These are phyloP conservation scores for Holacanthus passer DNA, from an alignment of 2,113 vertebrate genomes.

Conservation along the genomic window DNA sequence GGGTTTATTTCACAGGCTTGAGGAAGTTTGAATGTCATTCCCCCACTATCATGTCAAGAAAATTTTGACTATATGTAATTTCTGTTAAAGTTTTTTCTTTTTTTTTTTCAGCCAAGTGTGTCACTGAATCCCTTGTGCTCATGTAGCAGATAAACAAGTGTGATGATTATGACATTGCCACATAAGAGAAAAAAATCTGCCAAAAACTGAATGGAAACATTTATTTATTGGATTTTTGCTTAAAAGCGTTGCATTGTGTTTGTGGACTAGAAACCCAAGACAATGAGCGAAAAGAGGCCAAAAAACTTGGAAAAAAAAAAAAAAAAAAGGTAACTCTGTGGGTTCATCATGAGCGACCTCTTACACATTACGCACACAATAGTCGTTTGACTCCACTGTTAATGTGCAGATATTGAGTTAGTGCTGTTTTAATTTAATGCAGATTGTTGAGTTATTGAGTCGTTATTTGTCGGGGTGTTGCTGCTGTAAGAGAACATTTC, in stretches of 20 bases:
- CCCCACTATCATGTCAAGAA: slow-evolving; percentile 28
- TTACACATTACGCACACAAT: neutral
- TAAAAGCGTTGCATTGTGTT: no score
- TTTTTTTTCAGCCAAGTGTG: slow-evolving; percentile 43
- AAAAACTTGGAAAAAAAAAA: no score
- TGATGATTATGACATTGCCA: slow-evolving; percentile 48
- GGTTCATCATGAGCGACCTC: neutral
- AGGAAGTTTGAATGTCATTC: slow-evolving; percentile 47
- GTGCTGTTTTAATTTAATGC: neutral
- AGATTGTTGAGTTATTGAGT: slow-evolving; percentile 1
- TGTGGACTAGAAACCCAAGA: neutral
- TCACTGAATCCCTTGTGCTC: slow-evolving; percentile 56
- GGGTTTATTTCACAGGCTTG: slow-evolving; percentile 50
- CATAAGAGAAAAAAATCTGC: no score
- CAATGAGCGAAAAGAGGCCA: neutral
- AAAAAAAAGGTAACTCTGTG: neutral
- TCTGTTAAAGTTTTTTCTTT: no score
- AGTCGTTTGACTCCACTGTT: neutral
- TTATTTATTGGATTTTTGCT: no score
- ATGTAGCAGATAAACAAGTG: slow-evolving; percentile 42
- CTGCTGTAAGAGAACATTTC: neutral
- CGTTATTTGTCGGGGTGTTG: neutral
- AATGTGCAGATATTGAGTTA: neutral
- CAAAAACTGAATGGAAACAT: no score
- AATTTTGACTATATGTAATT: slow-evolving; percentile 49